These are phyloP conservation scores for Styela plicata DNA, from an alignment of 23 tunicate genomes.

Conservation along the genomic window DNA sequence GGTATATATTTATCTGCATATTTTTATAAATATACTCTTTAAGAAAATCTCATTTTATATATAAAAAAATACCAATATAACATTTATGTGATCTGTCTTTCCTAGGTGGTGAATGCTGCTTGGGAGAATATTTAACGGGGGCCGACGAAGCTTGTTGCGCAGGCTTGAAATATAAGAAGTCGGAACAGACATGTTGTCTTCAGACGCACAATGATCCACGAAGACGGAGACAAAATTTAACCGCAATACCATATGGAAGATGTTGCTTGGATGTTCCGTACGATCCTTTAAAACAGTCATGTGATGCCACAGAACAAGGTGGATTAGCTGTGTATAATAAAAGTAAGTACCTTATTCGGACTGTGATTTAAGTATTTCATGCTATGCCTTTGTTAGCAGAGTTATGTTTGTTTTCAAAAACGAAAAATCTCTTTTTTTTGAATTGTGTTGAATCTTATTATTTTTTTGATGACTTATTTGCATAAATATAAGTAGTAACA, in stretches of 20 bases:
- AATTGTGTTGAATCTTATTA: too few species aligned
- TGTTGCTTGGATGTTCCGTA: constrained; percentile 31
- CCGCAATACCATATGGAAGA: constrained; percentile 7
- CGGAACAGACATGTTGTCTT: constrained; percentile 31
- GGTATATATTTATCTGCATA: too few species aligned
- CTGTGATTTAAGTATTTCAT: too few species aligned
- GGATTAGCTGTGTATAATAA: not conserved
- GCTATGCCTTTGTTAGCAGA: too few species aligned
- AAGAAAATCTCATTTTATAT: too few species aligned
- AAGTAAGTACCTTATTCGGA: not conserved
- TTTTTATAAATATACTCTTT: too few species aligned
- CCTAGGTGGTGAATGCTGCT: constrained; percentile 34
- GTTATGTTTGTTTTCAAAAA: too few species aligned
- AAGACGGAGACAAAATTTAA: not conserved
- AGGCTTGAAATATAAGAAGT: constrained; percentile 13
- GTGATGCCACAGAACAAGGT: not conserved
- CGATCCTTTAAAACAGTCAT: constrained; percentile 18
- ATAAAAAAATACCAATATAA: too few species aligned
- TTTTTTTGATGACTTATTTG: too few species aligned
- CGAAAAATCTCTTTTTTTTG: too few species aligned
- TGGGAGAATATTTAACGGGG: constrained; percentile 17
- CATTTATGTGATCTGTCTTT: not conserved
- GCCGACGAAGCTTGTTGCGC: not conserved
- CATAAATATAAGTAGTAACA: too few species aligned
- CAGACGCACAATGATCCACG: constrained; percentile 4